Evolutionary conservation across 1,140 invertebrate species (phyloP), one percentile per base, ranked within the genome.

Genomic region (Leptinotarsa lineolata): DNA sequence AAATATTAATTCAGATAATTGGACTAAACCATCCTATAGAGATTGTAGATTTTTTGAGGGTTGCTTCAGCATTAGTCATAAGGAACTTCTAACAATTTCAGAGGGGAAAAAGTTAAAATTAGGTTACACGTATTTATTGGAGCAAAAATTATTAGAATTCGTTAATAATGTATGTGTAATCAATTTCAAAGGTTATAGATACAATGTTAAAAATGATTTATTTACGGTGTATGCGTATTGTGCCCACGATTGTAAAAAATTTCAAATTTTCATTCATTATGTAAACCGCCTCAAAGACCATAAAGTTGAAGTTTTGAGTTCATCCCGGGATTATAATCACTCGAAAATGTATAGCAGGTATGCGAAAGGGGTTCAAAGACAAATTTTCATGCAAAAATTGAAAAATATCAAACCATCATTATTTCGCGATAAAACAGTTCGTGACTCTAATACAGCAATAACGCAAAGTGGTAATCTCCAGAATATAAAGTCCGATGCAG

Each of bases 341-440:
- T 24, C 22, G 22, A 24, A 24, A 24, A 5, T 24, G 22, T 24
- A 24, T 24, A 24, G 22, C 22, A 24, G 22, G 6, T 24, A 24
- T 24, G 22, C 22, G 4, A 24, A 24, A 24, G 22, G 22, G 22
- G 22, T 24, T 24, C 22, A 24, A 24, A 24, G 22, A 24, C 22
- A 24, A 24, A 24, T 24, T 24, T 24, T 24, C 2, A 24, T 24
- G 22, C 22, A 58, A 18, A 18, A 58, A 58, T 15, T 58, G 3
- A 58, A 58, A 58, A 58, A 58, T 58, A 58, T 58, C 48, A 58
- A 58, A 18, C 48, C 48, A 58, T 58, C 48, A 18, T 13, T 58
- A 58, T 58, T 58, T 18, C 13, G n/a, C 13, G 13, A 66, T 11
- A 66, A 66, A 66, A 30, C 13, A 22, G n/a, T 24, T 13, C 21